Evolutionary conservation across 2,888 invertebrate genomes (phyloP).

Genomic region (Folsomia manolachei): DNA sequence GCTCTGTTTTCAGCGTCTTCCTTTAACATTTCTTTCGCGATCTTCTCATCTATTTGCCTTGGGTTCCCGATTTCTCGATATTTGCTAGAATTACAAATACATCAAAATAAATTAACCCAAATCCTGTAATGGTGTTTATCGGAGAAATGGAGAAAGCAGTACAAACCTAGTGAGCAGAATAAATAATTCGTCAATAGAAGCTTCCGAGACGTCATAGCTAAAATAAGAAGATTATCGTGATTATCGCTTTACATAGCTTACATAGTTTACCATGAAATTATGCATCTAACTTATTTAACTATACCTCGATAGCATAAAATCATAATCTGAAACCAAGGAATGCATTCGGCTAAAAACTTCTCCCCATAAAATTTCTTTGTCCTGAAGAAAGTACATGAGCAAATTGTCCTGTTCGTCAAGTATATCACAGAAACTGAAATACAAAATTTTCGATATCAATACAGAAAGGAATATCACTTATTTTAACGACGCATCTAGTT

Average conservation of each 20-base stretch:
- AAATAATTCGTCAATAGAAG: conserved; percentile 42
- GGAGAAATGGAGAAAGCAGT: too few species aligned
- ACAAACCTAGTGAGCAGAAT: conserved; percentile 36
- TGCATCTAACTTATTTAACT: background rate
- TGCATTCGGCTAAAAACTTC: conserved; percentile 29
- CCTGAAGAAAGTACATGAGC: conserved; percentile 39
- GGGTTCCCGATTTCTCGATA: conserved; percentile 38
- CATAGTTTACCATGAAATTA: too few species aligned
- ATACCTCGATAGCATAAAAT: conserved; percentile 32
- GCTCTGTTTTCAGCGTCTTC: conserved; percentile 22
- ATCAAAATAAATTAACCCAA: too few species aligned
- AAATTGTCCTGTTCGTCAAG: conserved; percentile 44
- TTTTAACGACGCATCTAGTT: too few species aligned
- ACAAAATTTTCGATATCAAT: too few species aligned
- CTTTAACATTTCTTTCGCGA: conserved; percentile 10
- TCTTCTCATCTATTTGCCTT: conserved; percentile 9
- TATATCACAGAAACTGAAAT: conserved; percentile 28
- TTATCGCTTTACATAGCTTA: too few species aligned
- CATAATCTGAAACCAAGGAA: background rate
- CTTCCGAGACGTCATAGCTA: conserved; percentile 38
- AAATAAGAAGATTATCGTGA: conserved; percentile 1
- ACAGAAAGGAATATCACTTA: too few species aligned
- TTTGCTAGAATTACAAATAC: too few species aligned
- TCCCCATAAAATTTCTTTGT: conserved; percentile 31
- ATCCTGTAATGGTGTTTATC: too few species aligned